A percentile compares a stretch with the other conserved stretches of the same genome.
Evolutionary conservation across 2,113 vertebrate genomes (phyloP).

Genomic region (Urocitellus parryii): DNA sequence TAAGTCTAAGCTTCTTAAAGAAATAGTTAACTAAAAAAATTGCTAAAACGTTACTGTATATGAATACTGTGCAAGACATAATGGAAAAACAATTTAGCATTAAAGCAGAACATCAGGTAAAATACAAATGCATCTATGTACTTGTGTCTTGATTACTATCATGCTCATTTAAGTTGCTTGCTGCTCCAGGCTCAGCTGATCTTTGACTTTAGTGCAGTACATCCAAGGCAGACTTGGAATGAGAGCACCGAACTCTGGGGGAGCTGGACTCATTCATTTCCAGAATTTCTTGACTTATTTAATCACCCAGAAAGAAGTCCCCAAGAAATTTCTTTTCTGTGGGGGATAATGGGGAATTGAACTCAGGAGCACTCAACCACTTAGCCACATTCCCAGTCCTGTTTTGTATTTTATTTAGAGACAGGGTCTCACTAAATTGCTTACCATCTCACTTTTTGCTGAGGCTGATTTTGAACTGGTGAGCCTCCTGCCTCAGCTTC

Average conservation of each 20-base stretch:
- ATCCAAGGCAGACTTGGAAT: neutral
- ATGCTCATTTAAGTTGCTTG: neutral
- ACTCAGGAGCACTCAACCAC: too few species aligned
- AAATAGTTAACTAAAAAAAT: slow-evolving; percentile 35
- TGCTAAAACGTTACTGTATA: neutral
- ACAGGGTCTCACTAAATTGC: too few species aligned
- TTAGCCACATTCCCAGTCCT: too few species aligned
- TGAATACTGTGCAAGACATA: neutral
- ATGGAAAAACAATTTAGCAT: neutral
- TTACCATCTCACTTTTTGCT: too few species aligned
- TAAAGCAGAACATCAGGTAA: neutral
- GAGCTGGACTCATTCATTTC: neutral
- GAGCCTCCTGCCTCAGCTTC: too few species aligned
- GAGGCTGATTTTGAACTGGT: too few species aligned
- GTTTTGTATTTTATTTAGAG: too few species aligned
- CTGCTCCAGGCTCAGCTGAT: neutral
- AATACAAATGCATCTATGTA: neutral
- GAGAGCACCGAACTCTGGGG: neutral
- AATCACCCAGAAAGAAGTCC: neutral
- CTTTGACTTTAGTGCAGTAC: neutral
- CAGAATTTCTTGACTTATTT: neutral
- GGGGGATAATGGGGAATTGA: too few species aligned
- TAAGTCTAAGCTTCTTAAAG: neutral
- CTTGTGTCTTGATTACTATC: neutral
- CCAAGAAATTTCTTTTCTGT: neutral